Conservation (phyloP, 2,797 vertebrate genomes). For the Allobates femoralis region DNA sequence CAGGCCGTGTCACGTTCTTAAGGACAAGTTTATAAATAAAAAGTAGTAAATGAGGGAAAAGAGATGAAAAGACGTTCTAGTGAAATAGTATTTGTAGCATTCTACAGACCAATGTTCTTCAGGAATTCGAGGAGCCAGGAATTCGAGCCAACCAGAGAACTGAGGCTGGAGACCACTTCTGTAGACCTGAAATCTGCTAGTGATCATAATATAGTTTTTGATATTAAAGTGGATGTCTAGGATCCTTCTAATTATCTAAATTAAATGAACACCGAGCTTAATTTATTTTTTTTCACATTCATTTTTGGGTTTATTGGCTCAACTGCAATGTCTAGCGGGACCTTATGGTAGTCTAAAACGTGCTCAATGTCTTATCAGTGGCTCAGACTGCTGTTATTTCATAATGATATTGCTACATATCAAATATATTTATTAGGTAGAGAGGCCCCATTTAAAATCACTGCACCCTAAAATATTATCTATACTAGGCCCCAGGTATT, state of each 20-base stretch:
- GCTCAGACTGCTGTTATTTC: not conserved
- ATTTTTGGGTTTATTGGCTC: too few species aligned
- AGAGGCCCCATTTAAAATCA: not conserved
- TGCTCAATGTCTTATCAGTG: not conserved
- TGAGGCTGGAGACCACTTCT: not conserved
- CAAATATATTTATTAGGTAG: not conserved
- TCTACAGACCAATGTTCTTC: not conserved
- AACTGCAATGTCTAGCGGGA: not conserved
- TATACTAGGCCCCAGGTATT: too few species aligned
- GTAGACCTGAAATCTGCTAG: not conserved
- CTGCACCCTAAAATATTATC: not conserved
- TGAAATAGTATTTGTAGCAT: not conserved
- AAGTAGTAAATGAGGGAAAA: not conserved
- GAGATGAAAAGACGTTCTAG: not conserved
- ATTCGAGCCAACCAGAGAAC: too few species aligned
- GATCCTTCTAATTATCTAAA: not conserved
- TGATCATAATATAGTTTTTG: not conserved
- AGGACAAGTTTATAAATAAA: not conserved
- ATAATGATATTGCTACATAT: not conserved
- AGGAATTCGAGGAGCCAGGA: not conserved
- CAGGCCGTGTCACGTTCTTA: slow-evolving; percentile 36
- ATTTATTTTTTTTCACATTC: too few species aligned
- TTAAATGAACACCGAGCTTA: not conserved
- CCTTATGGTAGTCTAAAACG: not conserved
- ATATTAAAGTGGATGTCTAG: not conserved